Conservation (phyloP, 23 tunicate genomes). For the Styela clava region DNA sequence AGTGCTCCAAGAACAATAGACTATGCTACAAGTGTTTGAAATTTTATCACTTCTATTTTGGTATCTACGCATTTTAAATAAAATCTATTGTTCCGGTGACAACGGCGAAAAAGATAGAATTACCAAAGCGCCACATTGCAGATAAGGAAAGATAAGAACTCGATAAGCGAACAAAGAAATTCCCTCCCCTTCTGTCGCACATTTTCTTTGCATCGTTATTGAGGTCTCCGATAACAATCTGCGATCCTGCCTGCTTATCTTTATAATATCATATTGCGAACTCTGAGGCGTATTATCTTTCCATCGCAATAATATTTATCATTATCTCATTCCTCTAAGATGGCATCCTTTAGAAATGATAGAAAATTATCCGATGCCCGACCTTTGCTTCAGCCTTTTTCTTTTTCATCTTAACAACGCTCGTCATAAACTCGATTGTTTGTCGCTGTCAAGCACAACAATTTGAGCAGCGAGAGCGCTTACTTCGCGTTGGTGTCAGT, state of each 20-base stretch:
- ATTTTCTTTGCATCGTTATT: too few species aligned
- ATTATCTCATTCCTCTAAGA: slow-evolving; percentile 14
- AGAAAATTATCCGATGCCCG: not conserved
- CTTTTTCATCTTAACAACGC: not conserved
- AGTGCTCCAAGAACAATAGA: too few species aligned
- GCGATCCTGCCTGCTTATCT: not conserved
- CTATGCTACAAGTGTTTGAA: too few species aligned
- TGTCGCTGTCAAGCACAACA: not conserved
- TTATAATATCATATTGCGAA: not conserved
- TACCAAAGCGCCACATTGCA: not conserved
- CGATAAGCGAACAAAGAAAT: slow-evolving; percentile 12
- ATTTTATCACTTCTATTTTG: too few species aligned
- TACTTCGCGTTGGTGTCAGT: too few species aligned
- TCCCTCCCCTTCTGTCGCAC: not conserved
- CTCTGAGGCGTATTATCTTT: slow-evolving; percentile 1
- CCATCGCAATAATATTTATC: slow-evolving; percentile 17
- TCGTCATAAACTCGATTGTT: not conserved
- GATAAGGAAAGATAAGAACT: not conserved
- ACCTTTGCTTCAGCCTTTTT: not conserved
- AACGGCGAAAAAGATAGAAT: not conserved
- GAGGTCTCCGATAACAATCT: slow-evolving; percentile 3
- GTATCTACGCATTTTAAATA: too few species aligned
- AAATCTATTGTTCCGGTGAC: not conserved
- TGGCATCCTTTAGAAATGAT: slow-evolving; percentile 1
- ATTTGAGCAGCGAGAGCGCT: not conserved